Conservation (phyloP, 2,888 invertebrate genomes). For the Andricus curvator region DNA sequence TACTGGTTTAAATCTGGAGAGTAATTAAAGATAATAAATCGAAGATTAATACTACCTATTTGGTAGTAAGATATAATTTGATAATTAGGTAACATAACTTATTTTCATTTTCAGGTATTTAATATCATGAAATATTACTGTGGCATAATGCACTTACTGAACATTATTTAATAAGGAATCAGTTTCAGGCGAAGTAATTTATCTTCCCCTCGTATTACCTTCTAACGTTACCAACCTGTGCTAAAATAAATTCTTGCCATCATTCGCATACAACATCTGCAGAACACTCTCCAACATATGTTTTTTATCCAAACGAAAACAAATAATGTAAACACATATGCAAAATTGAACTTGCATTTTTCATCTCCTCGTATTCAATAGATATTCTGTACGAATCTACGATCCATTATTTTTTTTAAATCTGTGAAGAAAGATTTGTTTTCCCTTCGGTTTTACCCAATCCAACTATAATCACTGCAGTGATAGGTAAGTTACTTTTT, state of each 20-base stretch:
- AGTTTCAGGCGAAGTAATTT: constrained; percentile 15
- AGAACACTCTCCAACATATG: background rate
- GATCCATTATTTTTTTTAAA: no score
- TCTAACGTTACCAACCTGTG: constrained; percentile 5
- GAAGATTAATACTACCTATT: no score
- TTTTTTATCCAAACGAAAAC: background rate
- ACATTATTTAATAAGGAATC: background rate
- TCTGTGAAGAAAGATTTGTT: no score
- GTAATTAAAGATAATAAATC: no score
- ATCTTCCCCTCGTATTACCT: background rate
- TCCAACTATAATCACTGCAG: no score
- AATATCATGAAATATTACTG: background rate
- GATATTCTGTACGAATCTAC: no score
- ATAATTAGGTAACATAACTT: background rate
- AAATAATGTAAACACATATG: background rate
- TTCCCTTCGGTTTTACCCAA: no score
- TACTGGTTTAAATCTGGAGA: no score
- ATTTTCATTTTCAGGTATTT: background rate
- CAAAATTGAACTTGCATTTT: background rate
- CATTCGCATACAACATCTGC: constrained; percentile 5
- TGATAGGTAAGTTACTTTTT: no score
- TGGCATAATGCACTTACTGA: background rate
- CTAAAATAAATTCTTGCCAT: background rate
- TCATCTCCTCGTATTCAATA: background rate
- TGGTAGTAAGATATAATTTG: background rate